Evolutionary conservation across 2,113 vertebrate species (phyloP).

Genomic region (Irena cyanogastra): DNA sequence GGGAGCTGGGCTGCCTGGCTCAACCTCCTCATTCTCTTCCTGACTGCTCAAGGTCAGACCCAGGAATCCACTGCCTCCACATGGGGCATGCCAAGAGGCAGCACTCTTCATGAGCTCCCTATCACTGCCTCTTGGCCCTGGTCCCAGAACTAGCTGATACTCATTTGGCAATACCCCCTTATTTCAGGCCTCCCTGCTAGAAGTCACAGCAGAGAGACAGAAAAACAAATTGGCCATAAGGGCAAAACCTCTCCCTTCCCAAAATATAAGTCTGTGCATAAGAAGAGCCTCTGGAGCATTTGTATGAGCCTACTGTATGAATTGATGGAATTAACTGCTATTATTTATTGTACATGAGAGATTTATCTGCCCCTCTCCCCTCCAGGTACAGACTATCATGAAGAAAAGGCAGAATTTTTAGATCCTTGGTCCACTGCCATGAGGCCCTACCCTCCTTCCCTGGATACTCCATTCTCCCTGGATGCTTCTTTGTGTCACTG

Average conservation of each 20-base stretch:
- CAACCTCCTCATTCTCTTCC: background rate
- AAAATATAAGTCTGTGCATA: background rate
- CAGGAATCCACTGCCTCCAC: background rate
- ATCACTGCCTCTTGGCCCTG: background rate
- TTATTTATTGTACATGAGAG: background rate
- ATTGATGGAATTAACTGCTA: background rate
- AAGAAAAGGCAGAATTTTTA: background rate
- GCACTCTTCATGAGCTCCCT: background rate
- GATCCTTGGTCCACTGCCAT: background rate
- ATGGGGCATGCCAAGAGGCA: background rate
- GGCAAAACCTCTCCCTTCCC: background rate
- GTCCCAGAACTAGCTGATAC: background rate
- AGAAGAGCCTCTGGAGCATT: background rate
- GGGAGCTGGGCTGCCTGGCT: background rate
- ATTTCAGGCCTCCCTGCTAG: background rate
- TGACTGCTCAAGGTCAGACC: constrained; percentile 17
- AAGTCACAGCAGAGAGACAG: background rate
- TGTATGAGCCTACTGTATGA: background rate
- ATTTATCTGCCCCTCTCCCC: background rate
- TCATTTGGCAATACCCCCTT: constrained; percentile 3
- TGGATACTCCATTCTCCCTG: background rate
- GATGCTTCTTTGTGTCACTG: background rate
- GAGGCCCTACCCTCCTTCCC: background rate
- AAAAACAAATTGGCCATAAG: background rate
- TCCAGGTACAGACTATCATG: background rate